Conservation (phyloP, 2,113 vertebrate genomes). For the Arenaria interpres region DNA sequence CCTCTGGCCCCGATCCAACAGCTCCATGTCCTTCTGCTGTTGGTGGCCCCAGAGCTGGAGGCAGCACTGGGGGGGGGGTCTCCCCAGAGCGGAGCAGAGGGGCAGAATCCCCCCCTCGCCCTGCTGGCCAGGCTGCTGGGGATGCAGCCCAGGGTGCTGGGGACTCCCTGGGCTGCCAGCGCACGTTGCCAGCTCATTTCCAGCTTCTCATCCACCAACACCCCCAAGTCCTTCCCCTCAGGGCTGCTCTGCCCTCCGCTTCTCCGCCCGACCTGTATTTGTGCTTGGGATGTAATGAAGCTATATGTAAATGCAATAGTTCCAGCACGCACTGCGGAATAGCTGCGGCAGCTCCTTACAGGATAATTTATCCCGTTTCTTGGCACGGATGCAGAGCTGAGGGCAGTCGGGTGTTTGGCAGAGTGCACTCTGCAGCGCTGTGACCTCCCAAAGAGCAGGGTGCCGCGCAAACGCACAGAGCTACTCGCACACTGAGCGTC, state of each 20-base stretch:
- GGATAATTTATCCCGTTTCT: neutral
- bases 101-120: too few species aligned
- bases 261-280: neutral
- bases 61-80: too few species aligned
- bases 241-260: neutral
- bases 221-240: neutral
- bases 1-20: too few species aligned
- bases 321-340: neutral
- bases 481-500: neutral
- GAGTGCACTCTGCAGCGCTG: neutral
- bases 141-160: too few species aligned
- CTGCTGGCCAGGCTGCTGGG: too few species aligned
- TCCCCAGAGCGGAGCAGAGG: too few species aligned
- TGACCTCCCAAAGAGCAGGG: neutral
- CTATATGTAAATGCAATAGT: neutral
- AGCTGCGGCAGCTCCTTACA: neutral
- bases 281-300: neutral
- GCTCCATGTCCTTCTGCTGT: too few species aligned
- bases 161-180: too few species aligned
- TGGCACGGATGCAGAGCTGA: neutral
- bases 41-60: too few species aligned
- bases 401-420: neutral
- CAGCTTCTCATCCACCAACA: neutral
- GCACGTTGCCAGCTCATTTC: too few species aligned
- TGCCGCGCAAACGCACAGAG: fast-evolving